These are phyloP conservation scores for Melanerpes aurifrons DNA, from an alignment of 2,113 vertebrate genomes.

Conservation along the genomic window DNA sequence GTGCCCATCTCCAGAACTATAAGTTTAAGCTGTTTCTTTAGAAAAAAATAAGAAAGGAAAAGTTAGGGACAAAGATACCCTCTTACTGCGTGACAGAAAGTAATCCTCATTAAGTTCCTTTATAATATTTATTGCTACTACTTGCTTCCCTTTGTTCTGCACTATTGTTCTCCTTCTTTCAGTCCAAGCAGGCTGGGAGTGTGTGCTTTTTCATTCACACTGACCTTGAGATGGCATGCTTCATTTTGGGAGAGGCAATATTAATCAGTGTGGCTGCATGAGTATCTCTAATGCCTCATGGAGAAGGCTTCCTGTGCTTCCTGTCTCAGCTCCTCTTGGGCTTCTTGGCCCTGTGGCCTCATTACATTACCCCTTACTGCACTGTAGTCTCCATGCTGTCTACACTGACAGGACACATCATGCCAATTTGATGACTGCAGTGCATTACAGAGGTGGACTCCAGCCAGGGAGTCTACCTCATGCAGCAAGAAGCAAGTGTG, in stretches of 20 bases:
- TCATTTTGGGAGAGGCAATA: slow-evolving; percentile 51
- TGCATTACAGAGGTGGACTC: not conserved
- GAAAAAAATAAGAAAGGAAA: not conserved
- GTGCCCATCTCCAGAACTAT: not conserved
- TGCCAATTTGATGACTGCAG: slow-evolving; percentile 60
- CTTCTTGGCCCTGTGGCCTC: not conserved
- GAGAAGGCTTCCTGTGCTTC: slow-evolving; percentile 57
- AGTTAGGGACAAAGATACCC: not conserved
- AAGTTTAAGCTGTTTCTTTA: not conserved
- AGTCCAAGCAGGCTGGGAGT: not conserved
- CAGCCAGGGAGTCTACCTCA: slow-evolving; percentile 26
- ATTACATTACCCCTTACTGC: slow-evolving; percentile 40
- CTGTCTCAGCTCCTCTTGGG: slow-evolving; percentile 6
- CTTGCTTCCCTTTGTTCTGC: not conserved
- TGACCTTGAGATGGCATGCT: slow-evolving; percentile 39
- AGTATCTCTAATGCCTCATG: slow-evolving; percentile 59
- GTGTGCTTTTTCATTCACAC: not conserved
- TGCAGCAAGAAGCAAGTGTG: not conserved
- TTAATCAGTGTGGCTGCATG: slow-evolving; percentile 39
- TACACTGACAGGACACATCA: slow-evolving; percentile 51
- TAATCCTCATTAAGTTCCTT: not conserved
- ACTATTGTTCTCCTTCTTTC: not conserved
- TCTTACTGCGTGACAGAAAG: not conserved
- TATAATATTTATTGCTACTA: not conserved
- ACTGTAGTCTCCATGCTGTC: slow-evolving; percentile 40